Conservation (phyloP, 2,888 invertebrate species). For the Phortica magna region DNA sequence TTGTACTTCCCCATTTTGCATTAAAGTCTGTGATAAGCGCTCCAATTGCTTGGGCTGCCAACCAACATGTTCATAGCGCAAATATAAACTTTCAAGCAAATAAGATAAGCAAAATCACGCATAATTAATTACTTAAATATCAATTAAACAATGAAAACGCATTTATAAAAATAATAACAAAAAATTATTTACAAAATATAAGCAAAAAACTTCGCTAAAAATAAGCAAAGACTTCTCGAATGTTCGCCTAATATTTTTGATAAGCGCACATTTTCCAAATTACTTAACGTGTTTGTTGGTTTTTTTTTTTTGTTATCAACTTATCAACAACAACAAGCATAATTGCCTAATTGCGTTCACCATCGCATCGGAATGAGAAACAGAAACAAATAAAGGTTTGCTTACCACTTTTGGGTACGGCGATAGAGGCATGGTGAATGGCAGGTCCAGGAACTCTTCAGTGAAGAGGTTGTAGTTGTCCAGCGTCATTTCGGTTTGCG, state of each 20-base stretch:
- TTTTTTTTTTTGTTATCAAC: too few relatives aligned
- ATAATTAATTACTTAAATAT: neutral
- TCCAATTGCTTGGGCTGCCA: too few relatives aligned
- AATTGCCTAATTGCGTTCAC: neutral
- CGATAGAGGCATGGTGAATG: slow-evolving; percentile 75
- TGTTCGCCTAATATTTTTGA: neutral
- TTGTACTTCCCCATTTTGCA: too few relatives aligned
- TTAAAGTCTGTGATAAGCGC: too few relatives aligned
- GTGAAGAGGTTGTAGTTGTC: slow-evolving; percentile 74
- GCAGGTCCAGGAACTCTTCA: slow-evolving; percentile 73
- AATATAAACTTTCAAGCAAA: neutral
- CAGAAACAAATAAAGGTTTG: slow-evolving; percentile 35
- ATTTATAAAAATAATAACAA: slow-evolving; percentile 7
- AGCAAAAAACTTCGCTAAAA: neutral
- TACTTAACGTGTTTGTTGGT: too few relatives aligned
- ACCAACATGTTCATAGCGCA: neutral
- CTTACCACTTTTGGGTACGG: slow-evolving; percentile 78
- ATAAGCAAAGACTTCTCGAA: neutral
- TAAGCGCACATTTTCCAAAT: neutral
- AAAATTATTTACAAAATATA: neutral
- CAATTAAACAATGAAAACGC: neutral
- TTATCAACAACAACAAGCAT: neutral
- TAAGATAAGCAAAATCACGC: neutral
- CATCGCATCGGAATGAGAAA: too few relatives aligned
- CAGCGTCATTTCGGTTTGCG: slow-evolving; percentile 69